phyloP scores from a whole-genome alignment of 2,113 vertebrate genomes.

The Indri indri region DNA sequence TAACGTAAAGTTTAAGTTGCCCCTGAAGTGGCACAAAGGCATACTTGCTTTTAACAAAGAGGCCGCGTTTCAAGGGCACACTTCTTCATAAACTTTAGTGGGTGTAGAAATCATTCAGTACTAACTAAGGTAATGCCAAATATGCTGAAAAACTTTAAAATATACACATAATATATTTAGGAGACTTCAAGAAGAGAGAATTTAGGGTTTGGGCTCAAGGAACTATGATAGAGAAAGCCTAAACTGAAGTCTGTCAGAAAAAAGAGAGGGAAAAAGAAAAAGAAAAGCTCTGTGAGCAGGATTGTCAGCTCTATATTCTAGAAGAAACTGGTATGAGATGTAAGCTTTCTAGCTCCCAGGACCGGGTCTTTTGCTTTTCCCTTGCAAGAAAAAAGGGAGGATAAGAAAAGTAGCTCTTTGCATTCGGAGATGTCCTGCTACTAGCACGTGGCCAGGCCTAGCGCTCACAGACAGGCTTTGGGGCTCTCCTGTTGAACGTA shows the following conservation, averaged over 20 bases:
- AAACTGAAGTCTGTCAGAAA: background rate
- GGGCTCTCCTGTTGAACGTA: background rate
- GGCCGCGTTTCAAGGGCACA: background rate
- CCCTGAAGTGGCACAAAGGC: background rate
- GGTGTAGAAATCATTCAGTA: background rate
- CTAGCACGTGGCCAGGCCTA: background rate
- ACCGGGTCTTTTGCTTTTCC: background rate
- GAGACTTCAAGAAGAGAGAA: background rate
- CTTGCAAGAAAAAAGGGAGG: background rate
- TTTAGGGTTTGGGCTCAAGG: background rate
- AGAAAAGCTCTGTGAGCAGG: background rate
- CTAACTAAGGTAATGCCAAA: background rate
- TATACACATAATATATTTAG: background rate
- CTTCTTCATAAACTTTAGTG: background rate
- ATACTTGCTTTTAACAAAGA: background rate
- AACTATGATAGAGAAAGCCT: background rate
- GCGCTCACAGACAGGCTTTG: background rate
- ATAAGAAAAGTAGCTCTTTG: background rate
- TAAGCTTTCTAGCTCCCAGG: background rate
- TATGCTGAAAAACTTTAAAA: background rate
- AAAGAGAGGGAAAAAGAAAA: background rate
- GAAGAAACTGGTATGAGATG: background rate
- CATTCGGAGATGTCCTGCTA: background rate
- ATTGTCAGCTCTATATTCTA: background rate
- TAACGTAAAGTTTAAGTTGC: background rate